phyloP scores from a whole-genome alignment of 1,140 invertebrate genomes.

The Zaprionus ghesquierei region DNA sequence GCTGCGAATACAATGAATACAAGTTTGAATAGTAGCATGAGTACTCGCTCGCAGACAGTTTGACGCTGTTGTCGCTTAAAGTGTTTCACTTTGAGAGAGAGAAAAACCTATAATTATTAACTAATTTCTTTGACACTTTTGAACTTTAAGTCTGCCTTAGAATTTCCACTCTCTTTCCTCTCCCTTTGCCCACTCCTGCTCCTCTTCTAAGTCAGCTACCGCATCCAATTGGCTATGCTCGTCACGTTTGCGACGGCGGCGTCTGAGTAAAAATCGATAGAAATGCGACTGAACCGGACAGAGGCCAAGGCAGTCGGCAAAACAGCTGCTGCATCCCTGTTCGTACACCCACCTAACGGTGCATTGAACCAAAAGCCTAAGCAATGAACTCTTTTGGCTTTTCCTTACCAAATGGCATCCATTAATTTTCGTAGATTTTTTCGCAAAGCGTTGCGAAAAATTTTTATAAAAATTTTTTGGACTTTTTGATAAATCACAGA shows the following conservation, averaged over 20 bases:
- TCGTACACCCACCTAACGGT: slow-evolving; percentile 17
- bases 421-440: slow-evolving; percentile 57
- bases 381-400: slow-evolving; percentile 35
- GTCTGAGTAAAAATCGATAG: slow-evolving; percentile 72
- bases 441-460: slow-evolving; percentile 49
- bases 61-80: slow-evolving; percentile 39
- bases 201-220: background rate
- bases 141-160: slow-evolving; percentile 35
- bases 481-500: slow-evolving; percentile 74
- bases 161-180: background rate
- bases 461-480: slow-evolving; percentile 64
- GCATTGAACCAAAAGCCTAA: slow-evolving; percentile 48
- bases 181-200: background rate
- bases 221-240: slow-evolving; percentile 52
- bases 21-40: background rate
- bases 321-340: slow-evolving; percentile 24
- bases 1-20: slow-evolving; percentile 7
- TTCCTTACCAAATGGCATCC: slow-evolving; percentile 39
- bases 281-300: slow-evolving; percentile 48
- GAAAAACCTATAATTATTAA: slow-evolving; percentile 50
- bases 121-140: slow-evolving; percentile 64
- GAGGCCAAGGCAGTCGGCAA: slow-evolving; percentile 43
- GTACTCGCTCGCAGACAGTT: slow-evolving; percentile 8
- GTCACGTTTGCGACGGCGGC: slow-evolving; percentile 68
- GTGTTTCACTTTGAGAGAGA: slow-evolving; percentile 4